Base-by-base conservation (phyloP, 2,888 invertebrate genomes). In the Amblyteles armatorius region DNA sequence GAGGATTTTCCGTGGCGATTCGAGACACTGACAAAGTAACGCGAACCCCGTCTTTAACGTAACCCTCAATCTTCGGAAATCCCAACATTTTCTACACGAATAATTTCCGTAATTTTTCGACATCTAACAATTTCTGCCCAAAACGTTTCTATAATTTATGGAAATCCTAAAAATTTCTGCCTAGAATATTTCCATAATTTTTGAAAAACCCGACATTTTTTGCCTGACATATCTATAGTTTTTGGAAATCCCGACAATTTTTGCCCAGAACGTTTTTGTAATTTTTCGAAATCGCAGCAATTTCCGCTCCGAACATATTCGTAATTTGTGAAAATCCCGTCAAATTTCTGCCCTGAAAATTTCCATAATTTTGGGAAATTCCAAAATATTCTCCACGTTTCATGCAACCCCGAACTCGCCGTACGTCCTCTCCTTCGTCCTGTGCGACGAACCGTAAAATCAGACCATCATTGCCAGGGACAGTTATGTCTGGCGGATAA, bases 401-500 rank as follows among this genome's bases (percentile, higher is more conserved):
- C 55, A 55, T 44, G 11, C 16, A 63, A 76, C 71, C 16, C 40
- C 16, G n/a, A 63, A 48, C 68, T 68, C 50, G 19, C 52, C 57
- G 33, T 48, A 40, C 16, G 71, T 40, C 65, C 76, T 76, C 73
- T 82, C 80, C 87, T 80, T 80, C 72, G 36, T 85, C 69, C 73
- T 76, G 84, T 74, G 77, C 88, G 83, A 82, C 87, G 86, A 88
- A 87, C 87, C 84, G 88, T 88, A 89, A 89, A 91, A 90, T 90
- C 90, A 89, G 89, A 85, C 88, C 87, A 89, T 88, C 90, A 9
- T 48, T 90, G 89, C 88, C 83, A 83, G 82, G 82, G 87, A 89
- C 88, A 88, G 88, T 88, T 88, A 88, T 86, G 88, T 88, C 87
- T 86, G 71, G 87, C 79, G 77, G 83, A 77, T 48, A 26, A 11